Conservation (phyloP, 2,113 vertebrate species). For the Spea multiplicata region DNA sequence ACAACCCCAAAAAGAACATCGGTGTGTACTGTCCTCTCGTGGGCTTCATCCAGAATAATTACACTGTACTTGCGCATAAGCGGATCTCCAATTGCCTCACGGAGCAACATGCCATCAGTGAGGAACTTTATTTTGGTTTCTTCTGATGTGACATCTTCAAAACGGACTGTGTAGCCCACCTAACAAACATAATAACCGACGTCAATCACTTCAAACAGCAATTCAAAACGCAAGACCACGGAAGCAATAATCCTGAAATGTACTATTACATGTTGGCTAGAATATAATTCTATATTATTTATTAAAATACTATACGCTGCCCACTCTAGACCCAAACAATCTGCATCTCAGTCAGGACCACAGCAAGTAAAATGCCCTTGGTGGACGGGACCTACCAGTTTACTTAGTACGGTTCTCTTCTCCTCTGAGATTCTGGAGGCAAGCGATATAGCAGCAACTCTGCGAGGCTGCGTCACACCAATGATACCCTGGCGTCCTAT, state of each 20-base stretch:
- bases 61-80: constrained; percentile 83
- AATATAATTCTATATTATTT: no score
- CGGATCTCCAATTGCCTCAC: constrained; percentile 88
- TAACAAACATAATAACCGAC: constrained; percentile 46
- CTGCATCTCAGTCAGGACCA: no score
- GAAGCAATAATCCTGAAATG: no score
- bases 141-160: constrained; percentile 83
- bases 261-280: no score
- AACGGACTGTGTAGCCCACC: constrained; percentile 94
- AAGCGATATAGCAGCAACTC: constrained; percentile 91
- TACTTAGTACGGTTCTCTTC: constrained; percentile 84
- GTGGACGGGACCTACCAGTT: no score
- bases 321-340: no score
- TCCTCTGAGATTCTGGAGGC: constrained; percentile 89
- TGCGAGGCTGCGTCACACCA: constrained; percentile 89
- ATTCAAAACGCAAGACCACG: no score
- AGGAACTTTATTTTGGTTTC: constrained; percentile 89
- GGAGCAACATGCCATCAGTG: constrained; percentile 93
- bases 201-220: no score
- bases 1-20: constrained; percentile 94
- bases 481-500: constrained; percentile 80
- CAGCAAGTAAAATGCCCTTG: no score
- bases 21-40: constrained; percentile 90
- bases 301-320: no score
- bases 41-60: constrained; percentile 91